A percentile compares a stretch with the other conserved stretches of the same genome.
Conservation (phyloP, 2,888 invertebrate genomes). For the Dorcus hopei region DNA sequence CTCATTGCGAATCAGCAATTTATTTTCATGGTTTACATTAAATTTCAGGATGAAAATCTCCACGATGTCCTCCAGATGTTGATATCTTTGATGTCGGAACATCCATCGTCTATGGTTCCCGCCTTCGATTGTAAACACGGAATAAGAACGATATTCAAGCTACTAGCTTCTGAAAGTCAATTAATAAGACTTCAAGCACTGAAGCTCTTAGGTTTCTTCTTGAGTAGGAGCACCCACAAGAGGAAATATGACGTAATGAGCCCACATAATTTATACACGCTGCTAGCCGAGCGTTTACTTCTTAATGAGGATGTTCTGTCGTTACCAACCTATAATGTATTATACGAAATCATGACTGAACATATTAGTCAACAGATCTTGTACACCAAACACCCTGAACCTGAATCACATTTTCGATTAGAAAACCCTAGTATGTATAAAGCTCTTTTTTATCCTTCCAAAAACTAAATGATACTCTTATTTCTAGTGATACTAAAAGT, state of each 20-base stretch:
- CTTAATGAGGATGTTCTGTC: conserved; percentile 86
- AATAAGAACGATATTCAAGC: conserved; percentile 93
- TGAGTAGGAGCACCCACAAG: conserved; percentile 97
- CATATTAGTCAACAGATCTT: conserved; percentile 93
- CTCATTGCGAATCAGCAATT: not conserved
- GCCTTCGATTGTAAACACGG: conserved; percentile 98
- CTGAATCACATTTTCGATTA: conserved; percentile 89
- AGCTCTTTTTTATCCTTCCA: not conserved
- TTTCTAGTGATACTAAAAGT: conserved; percentile 94
- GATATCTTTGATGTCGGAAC: conserved; percentile 96
- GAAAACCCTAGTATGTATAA: conserved; percentile 89
- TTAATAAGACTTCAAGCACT: conserved; percentile 92
- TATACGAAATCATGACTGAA: conserved; percentile 98
- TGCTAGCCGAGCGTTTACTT: conserved; percentile 89
- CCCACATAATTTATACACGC: conserved; percentile 95
- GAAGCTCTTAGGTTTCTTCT: conserved; percentile 95
- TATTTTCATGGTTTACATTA: not conserved
- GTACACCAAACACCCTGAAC: conserved; percentile 91
- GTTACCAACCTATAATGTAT: conserved; percentile 94
- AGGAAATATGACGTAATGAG: conserved; percentile 99
- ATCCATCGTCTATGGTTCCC: conserved; percentile 98
- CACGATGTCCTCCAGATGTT: conserved; percentile 97
- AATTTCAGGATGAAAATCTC: conserved; percentile 87
- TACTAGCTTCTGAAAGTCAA: conserved; percentile 94
- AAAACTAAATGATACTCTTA: no score